Base-by-base conservation (phyloP, 2,888 invertebrate species). In the Ditula angustiorana region DNA sequence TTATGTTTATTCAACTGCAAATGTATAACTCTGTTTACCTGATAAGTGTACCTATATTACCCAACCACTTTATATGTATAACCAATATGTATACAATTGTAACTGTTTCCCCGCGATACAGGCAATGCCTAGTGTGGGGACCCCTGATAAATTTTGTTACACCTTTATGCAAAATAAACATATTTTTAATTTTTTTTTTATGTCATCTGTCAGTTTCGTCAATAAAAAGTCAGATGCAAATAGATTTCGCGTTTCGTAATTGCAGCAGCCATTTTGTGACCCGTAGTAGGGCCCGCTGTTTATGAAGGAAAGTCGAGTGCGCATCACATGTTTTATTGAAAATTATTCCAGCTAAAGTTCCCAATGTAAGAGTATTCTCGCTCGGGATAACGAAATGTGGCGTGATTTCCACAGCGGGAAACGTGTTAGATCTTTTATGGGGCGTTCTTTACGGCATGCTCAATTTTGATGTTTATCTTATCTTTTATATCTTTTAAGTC, bases 271-370 rank as follows among this genome's bases (percentile, higher is more conserved):
- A 37, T 37, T 37, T 5, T 7, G 19, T n/a, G 10, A 0, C 10
- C 49, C 2, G 19, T 74, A 41, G 76, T 79, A 77, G 52, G 71
- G 69, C 66, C 16, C 46, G 52, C 62, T 63, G 72, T 71, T 71
- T 61, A 70, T 63, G 67, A 67, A 70, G 69, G 61, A 79, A 72
- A 77, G 69, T 70, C 74, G 72, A 69, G 62, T 62, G 50, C 71
- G 72, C 73, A 77, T 79, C 61, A 53, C 63, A 62, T 59, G 76
- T 76, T 79, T 77, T 79, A 77, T 79, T 77, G 77, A 78, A 67
- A 79, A 76, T 77, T 74, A 72, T 76, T 65, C 64, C 28, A 35
- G 53, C 50, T 59, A 44, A 63, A 61, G 60, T 70, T 63, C 24
- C 26, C 56, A n/a, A 11, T 49, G 63, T 58, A 55, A 50, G 58